phyloP scores from a whole-genome alignment of 2,797 vertebrate species.

The Lepidocolaptes lacrymiger region DNA sequence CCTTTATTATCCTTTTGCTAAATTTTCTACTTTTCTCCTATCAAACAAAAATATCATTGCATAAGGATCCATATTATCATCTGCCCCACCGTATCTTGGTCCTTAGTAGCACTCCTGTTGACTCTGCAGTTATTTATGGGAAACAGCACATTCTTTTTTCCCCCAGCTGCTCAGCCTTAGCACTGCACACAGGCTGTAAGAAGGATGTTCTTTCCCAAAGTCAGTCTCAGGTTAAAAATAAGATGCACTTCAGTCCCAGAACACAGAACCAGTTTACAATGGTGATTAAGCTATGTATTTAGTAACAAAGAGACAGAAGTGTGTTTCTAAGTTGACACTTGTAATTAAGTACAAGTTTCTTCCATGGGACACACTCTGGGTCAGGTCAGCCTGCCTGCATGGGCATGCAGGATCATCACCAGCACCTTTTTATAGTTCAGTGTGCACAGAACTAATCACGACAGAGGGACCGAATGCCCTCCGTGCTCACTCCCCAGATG shows the following conservation, averaged over 20 bases:
- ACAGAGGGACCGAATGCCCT: neutral
- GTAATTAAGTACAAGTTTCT: neutral
- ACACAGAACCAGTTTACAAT: neutral
- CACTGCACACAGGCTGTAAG: neutral
- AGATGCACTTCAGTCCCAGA: neutral
- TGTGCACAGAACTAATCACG: neutral
- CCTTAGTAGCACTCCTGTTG: neutral
- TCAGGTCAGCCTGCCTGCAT: neutral
- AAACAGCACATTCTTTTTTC: neutral
- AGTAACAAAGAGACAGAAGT: neutral
- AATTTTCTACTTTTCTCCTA: neutral
- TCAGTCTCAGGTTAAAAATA: neutral
- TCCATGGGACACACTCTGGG: neutral
- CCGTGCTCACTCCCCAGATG: neutral
- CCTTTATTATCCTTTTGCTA: neutral
- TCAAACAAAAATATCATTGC: neutral
- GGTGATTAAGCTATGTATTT: neutral
- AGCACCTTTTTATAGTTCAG: neutral
- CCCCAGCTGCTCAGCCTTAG: neutral
- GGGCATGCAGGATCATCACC: neutral
- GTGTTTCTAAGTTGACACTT: neutral
- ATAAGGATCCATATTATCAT: neutral
- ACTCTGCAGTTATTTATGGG: neutral
- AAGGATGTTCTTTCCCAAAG: neutral
- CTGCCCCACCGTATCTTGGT: neutral